Evolutionary conservation across 2,113 vertebrate species (phyloP).

Genomic region (Hemiscyllium ocellatum): DNA sequence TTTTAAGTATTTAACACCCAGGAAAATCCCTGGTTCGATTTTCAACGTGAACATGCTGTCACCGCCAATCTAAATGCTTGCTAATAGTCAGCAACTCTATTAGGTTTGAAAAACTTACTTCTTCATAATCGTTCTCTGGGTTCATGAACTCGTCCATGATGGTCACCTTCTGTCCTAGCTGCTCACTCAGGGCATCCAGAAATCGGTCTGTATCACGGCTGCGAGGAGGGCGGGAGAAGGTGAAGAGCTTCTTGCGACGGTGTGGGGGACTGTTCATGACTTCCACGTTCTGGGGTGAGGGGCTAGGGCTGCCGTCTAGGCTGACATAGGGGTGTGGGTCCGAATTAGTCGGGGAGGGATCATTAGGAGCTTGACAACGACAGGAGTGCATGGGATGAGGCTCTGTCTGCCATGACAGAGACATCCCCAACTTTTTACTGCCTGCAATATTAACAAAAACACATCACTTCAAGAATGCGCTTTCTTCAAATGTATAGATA

Average conservation of each 20-base stretch:
- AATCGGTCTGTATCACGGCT: constrained; percentile 90
- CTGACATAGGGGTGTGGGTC: constrained; percentile 94
- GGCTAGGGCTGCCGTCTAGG: constrained; percentile 79
- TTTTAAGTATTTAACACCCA: neutral
- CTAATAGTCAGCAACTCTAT: neutral
- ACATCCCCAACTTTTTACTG: constrained; percentile 60
- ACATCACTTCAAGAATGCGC: neutral
- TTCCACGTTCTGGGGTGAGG: constrained; percentile 64
- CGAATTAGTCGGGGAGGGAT: constrained; percentile 79
- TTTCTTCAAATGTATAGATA: neutral
- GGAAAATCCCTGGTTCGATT: neutral
- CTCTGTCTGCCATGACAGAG: constrained; percentile 72
- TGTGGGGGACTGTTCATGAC: constrained; percentile 62
- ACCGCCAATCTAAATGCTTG: neutral
- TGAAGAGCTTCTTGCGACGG: constrained; percentile 79
- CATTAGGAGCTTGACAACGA: constrained; percentile 61
- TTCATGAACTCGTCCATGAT: constrained; percentile 79
- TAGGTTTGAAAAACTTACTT: constrained; percentile 59
- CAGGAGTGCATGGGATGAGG: constrained; percentile 66
- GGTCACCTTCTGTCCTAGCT: constrained; percentile 80
- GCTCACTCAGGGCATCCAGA: constrained; percentile 83
- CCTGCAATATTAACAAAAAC: constrained; percentile 53
- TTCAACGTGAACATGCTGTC: neutral
- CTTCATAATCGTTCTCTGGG: constrained; percentile 90
- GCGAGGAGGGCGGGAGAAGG: constrained; percentile 77